phyloP scores from a whole-genome alignment of 2,888 invertebrate species.

The Brachyptera putata region DNA sequence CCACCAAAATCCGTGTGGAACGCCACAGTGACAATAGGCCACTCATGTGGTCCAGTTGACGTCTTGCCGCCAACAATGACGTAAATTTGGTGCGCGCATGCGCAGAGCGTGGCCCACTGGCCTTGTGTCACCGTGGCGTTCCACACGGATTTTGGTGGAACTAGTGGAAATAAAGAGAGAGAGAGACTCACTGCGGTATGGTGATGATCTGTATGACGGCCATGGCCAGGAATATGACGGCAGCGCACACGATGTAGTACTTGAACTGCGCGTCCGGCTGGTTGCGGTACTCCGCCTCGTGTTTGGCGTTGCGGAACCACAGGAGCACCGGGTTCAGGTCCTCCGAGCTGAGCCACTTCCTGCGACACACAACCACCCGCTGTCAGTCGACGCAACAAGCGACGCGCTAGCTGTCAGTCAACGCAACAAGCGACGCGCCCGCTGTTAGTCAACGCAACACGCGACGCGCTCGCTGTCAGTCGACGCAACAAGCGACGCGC shows the following conservation, averaged over 20 bases:
- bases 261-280: constrained; percentile 81
- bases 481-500: too few relatives aligned
- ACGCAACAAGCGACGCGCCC: background rate
- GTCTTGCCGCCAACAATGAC: too few relatives aligned
- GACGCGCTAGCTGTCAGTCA: constrained; percentile 12
- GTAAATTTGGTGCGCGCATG: too few relatives aligned
- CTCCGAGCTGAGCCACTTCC: constrained; percentile 59
- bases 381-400: constrained; percentile 29
- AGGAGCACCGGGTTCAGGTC: constrained; percentile 77
- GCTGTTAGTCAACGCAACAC: too few relatives aligned
- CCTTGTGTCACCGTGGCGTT: too few relatives aligned
- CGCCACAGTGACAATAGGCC: too few relatives aligned
- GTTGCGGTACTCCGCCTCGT: constrained; percentile 74
- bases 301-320: constrained; percentile 70
- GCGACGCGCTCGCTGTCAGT: constrained; percentile 22
- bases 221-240: constrained; percentile 70
- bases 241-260: constrained; percentile 76
- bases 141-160: too few relatives aligned
- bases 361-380: constrained; percentile 40
- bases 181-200: constrained; percentile 63
- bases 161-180: too few relatives aligned
- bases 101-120: too few relatives aligned
- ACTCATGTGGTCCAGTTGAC: too few relatives aligned
- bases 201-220: constrained; percentile 75
- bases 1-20: too few relatives aligned